These are phyloP conservation scores for Macrocentrus cingulum DNA, from an alignment of 1,140 invertebrate genomes.

Conservation along the genomic window DNA sequence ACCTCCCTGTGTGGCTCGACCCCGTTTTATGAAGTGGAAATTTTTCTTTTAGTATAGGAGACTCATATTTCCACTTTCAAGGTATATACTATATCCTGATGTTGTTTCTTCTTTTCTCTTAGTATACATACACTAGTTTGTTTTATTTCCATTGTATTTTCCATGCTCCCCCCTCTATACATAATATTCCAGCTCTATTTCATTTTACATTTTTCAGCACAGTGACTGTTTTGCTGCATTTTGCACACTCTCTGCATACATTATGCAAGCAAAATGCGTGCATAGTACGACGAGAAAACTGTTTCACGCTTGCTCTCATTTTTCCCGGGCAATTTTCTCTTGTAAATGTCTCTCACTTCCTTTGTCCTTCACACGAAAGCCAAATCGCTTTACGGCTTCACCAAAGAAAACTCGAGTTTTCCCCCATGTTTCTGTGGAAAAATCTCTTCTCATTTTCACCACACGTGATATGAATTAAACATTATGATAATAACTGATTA, in stretches of 20 bases:
- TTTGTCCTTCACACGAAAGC: background rate
- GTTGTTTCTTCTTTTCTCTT: background rate
- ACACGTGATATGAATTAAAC: background rate
- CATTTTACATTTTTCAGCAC: slow-evolving; percentile 27
- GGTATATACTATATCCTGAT: background rate
- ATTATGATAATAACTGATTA: background rate
- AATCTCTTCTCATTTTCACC: background rate
- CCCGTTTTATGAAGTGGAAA: slow-evolving; percentile 29
- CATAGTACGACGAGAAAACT: slow-evolving; percentile 17
- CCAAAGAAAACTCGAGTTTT: background rate
- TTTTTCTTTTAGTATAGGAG: slow-evolving; percentile 20
- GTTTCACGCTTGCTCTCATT: background rate
- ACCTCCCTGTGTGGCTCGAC: background rate
- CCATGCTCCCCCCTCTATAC: background rate
- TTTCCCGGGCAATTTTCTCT: background rate
- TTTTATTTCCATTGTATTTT: background rate
- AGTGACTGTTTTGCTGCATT: slow-evolving; percentile 18
- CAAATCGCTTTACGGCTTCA: background rate
- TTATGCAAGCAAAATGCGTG: slow-evolving; percentile 27
- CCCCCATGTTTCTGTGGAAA: background rate
- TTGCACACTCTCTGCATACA: slow-evolving; percentile 22
- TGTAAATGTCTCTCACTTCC: background rate
- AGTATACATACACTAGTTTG: background rate
- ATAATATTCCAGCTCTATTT: slow-evolving; percentile 16
- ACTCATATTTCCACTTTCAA: slow-evolving; percentile 4